Evolutionary conservation across 2,888 invertebrate genomes (phyloP), one percentile per base, ranked within the genome.

Genomic region (Dilophus febrilis): DNA sequence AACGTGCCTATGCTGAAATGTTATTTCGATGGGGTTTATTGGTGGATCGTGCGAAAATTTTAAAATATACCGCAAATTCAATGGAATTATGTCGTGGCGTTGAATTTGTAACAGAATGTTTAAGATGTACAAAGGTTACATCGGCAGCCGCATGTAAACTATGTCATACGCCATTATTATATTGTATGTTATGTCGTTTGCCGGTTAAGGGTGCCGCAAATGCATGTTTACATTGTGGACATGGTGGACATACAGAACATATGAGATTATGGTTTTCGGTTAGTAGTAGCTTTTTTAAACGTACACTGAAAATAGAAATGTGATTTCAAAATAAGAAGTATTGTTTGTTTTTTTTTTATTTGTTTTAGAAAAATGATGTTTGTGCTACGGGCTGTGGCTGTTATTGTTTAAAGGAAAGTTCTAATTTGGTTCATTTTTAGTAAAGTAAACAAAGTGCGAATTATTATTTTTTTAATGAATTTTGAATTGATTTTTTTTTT

Each of bases 321-420:
- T 18, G 11, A 11, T 18, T 7, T n/a, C n/a, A n/a, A 18, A 32
- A 16, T 19, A 13, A 3, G 12, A 34, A 13, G 35, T n/a, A 11
- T 36, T 34, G 14, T 33, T 26, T 16, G 30, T 33, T 28, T 36
- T n/a, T 35, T 19, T 31, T 39, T 29, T 27, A 37, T 39, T 41
- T 47, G 44, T 42, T 44, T 44, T 48, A 70, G 28, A 68, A 70
- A 40, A 77, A 84, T 56, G 74, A 72, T 40, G 67, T 77, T 7
- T 95, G 95, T 52, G 85, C 94, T 0, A 78, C 85, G 2, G 92
- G 91, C 22, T 95, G 95, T 64, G 91, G 92, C 19, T 95, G 95
- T 61, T 70, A 70, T 47, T 95, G 94, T 58, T 65, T 87, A 42
- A 68, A 74, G 45, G 82, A 84, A 54, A 80, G 72, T 42, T 65